These are phyloP conservation scores for Liasis olivaceus DNA, from an alignment of 2,797 vertebrate species.

Conservation along the genomic window DNA sequence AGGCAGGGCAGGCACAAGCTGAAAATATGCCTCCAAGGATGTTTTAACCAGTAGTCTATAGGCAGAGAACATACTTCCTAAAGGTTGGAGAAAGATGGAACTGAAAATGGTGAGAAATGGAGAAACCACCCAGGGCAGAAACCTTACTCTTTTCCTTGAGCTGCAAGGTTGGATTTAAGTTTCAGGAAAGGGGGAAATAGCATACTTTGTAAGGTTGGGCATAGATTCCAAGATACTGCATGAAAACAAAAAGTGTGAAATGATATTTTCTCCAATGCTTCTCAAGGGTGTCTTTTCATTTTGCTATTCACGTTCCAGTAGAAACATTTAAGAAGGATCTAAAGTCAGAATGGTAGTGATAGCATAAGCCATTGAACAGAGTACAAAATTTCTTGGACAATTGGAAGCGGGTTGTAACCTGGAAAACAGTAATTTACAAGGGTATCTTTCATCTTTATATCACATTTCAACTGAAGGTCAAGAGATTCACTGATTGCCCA, in stretches of 20 bases:
- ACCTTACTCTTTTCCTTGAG: no score
- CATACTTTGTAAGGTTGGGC: neutral
- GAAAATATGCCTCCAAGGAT: neutral
- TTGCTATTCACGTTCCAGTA: no score
- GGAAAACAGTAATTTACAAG: no score
- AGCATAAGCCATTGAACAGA: no score
- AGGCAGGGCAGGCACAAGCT: neutral
- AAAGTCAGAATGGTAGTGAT: no score
- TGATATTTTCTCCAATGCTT: neutral
- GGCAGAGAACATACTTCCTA: neutral
- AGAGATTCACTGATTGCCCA: no score
- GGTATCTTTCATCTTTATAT: no score
- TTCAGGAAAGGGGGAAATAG: no score
- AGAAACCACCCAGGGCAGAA: neutral
- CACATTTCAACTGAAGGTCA: no score
- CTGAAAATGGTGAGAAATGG: neutral
- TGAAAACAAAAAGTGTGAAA: neutral
- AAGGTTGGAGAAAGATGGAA: neutral
- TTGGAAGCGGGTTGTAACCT: no score
- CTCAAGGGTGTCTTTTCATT: neutral
- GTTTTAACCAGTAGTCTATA: neutral
- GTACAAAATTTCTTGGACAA: no score
- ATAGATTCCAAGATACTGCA: neutral
- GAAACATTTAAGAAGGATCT: no score
- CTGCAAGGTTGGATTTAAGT: neutral